phyloP scores from a whole-genome alignment of 2,113 vertebrate genomes.

The Rhynchopsitta pachyrhyncha region DNA sequence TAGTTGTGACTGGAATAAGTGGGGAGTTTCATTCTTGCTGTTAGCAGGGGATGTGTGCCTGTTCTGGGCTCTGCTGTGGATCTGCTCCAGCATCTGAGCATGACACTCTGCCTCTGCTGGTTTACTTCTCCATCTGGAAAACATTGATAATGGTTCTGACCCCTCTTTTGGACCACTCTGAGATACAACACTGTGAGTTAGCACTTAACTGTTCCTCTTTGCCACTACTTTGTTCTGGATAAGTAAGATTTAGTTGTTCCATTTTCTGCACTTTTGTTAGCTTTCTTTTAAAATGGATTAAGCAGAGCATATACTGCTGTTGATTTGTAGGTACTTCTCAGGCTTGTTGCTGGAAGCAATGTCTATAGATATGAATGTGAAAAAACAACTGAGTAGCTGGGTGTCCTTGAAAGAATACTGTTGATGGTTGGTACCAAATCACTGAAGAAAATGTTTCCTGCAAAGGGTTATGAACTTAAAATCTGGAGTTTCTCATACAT shows the following conservation, averaged over 20 bases:
- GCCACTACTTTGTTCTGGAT: background rate
- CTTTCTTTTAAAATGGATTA: background rate
- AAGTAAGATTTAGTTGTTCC: background rate
- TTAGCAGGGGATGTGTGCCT: background rate
- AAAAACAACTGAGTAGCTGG: background rate
- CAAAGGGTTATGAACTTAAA: background rate
- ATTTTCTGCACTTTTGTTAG: background rate
- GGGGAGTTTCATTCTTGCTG: background rate
- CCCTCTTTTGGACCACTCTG: background rate
- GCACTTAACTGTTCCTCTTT: background rate
- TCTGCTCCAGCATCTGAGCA: background rate
- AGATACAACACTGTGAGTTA: background rate
- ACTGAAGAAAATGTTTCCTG: constrained; percentile 4
- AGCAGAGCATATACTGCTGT: background rate
- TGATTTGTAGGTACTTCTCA: background rate
- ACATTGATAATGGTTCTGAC: background rate
- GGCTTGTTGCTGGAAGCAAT: background rate
- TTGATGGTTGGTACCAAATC: background rate
- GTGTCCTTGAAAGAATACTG: background rate
- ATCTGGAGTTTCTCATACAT: background rate
- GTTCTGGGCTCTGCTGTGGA: background rate
- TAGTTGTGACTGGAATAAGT: background rate
- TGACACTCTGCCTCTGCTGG: fast-evolving
- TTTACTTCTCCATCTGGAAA: background rate
- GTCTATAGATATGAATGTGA: background rate